Evolutionary conservation across 2,888 invertebrate species (phyloP).

Genomic region (Lithophane ornitopus): DNA sequence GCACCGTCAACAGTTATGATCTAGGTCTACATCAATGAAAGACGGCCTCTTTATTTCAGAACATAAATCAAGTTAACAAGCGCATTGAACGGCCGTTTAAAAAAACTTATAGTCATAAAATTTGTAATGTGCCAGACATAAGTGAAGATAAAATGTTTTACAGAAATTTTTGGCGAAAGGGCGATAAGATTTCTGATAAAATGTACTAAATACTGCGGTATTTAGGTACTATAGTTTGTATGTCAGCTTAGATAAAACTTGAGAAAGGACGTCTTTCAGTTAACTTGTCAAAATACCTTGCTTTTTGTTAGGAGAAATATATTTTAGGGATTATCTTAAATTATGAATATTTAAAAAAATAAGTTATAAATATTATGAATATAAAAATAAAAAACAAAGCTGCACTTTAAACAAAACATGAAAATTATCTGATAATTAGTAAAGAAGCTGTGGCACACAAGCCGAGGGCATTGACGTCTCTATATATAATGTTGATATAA

Average conservation of each 20-base stretch:
- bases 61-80: slow-evolving; percentile 55
- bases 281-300: background rate
- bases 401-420: background rate
- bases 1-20: slow-evolving; percentile 46
- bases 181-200: slow-evolving; percentile 21
- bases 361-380: background rate
- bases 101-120: slow-evolving; percentile 54
- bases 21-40: slow-evolving; percentile 42
- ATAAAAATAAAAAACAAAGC: background rate
- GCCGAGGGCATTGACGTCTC: slow-evolving; percentile 43
- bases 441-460: slow-evolving; percentile 8
- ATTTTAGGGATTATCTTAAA: background rate
- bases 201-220: background rate
- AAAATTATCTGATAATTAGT: background rate
- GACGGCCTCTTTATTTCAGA: slow-evolving; percentile 47
- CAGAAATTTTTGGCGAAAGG: background rate
- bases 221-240: background rate
- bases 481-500: slow-evolving; percentile 41
- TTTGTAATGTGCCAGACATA: slow-evolving; percentile 38
- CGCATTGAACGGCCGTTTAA: slow-evolving; percentile 36
- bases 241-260: background rate
- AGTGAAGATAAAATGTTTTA: slow-evolving; percentile 31
- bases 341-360: background rate
- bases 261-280: background rate
- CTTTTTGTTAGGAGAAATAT: background rate